These are phyloP conservation scores for Steatornis caripensis DNA, from an alignment of 2,113 vertebrate genomes.

Conservation along the genomic window DNA sequence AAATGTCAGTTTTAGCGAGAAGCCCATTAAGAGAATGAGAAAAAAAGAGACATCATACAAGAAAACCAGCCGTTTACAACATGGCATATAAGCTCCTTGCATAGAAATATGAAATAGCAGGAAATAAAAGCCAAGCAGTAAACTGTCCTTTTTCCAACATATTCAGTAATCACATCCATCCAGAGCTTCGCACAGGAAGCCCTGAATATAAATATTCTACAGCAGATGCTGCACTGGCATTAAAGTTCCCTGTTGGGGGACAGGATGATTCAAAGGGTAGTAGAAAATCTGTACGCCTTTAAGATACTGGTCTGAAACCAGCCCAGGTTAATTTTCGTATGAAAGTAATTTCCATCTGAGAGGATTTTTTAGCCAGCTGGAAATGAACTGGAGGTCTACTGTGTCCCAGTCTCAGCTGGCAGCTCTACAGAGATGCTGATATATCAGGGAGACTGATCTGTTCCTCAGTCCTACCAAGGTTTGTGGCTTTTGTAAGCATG, in stretches of 20 bases:
- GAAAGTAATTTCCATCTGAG: constrained; percentile 32
- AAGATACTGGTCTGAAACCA: constrained; percentile 46
- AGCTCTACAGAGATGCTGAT: background rate
- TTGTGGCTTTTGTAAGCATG: background rate
- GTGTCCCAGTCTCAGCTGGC: constrained; percentile 5
- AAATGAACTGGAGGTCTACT: constrained; percentile 23
- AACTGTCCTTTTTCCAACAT: constrained; percentile 43
- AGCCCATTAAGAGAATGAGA: constrained; percentile 53
- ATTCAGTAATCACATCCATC: constrained; percentile 41
- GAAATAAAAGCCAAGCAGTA: constrained; percentile 54
- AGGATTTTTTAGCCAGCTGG: constrained; percentile 28
- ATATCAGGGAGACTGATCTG: background rate
- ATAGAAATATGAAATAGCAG: constrained; percentile 61
- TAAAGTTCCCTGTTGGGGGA: constrained; percentile 41
- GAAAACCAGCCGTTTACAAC: constrained; percentile 64
- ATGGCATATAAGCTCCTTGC: constrained; percentile 56
- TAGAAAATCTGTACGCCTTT: constrained; percentile 23
- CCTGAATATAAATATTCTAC: constrained; percentile 38
- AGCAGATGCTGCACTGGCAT: constrained; percentile 39
- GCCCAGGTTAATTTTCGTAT: constrained; percentile 27
- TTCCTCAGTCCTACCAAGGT: background rate
- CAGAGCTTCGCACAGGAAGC: constrained; percentile 44
- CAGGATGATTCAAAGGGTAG: constrained; percentile 39
- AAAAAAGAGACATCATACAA: constrained; percentile 57
- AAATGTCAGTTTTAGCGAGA: constrained; percentile 62